Base-by-base conservation (phyloP, 2,797 vertebrate genomes). In the Dendrocincla fuliginosa region DNA sequence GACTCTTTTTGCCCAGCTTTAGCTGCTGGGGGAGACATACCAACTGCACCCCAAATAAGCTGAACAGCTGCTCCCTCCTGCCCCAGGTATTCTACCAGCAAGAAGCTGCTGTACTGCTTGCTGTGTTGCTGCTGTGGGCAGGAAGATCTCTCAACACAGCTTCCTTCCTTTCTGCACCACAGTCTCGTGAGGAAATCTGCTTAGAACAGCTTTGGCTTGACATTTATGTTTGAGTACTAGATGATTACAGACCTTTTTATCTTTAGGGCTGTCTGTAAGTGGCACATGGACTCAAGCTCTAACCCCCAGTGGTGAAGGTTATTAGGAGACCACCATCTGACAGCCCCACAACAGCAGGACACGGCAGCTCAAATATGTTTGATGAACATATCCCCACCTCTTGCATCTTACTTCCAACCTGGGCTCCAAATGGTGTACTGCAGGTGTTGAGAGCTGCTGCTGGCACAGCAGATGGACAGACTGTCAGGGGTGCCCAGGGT, bases 111-210 rank as follows among this genome's bases (percentile, higher is more conserved):
- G 28, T 71, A 65, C 35, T 4, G 11, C 55, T 84, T 46, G 91
- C 49, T 70, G 44, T 87, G 86, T 50, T 68, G 92, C 60, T 84
- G 83, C 57, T 81, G 18, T 9, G 55, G 59, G 83, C 91, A 94
- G 95, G 95, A 96, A 96, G 93, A 94, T 73, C 89, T 91, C 79
- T 96, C 52, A 96, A 90, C 37, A 88, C 55, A 46, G 89, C 49
- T 97, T 97, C 95, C 95, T 96, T 96, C 96, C 96, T 96, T 94
- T 93, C 88, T 89, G 76, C 87, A 91, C 93, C 70, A 84, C 79
- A 53, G 85, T 95, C 77, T 93, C 42, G 16, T 91, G 91, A 97
- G 80, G 91, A 96, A 94, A 96, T 78, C 73, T 89, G 85, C 91
- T 88, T 88, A 91, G 55, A 94, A 93, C 65, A 92, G 86, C 85